Evolutionary conservation across 1,140 invertebrate genomes (phyloP).

Genomic region (Platyscapa corneri): DNA sequence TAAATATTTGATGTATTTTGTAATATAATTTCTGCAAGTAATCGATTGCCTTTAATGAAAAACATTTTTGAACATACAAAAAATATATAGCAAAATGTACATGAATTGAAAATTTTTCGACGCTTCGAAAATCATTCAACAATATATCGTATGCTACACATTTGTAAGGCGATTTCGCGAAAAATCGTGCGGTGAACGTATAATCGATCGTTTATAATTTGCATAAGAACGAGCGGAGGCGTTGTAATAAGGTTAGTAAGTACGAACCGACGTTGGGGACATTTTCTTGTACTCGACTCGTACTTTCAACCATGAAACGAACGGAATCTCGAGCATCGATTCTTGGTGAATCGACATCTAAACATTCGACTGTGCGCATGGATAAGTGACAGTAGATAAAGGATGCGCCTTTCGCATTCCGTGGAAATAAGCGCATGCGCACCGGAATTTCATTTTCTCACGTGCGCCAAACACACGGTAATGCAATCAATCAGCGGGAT

Average conservation of each 20-base stretch:
- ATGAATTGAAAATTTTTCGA: background rate
- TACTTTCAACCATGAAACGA: background rate
- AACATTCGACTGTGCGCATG: background rate
- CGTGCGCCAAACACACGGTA: background rate
- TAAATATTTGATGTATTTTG: no score
- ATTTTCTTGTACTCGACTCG: background rate
- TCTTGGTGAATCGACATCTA: background rate
- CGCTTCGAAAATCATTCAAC: background rate
- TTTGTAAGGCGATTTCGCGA: background rate
- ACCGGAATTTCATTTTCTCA: constrained; percentile 40
- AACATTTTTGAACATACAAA: no score
- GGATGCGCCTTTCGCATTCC: background rate
- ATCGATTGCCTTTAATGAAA: no score
- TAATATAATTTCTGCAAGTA: no score
- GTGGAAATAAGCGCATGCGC: constrained; percentile 6
- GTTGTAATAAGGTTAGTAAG: background rate
- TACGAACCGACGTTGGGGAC: background rate
- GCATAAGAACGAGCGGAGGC: background rate
- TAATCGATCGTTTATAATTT: background rate
- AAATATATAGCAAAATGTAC: no score
- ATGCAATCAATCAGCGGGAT: background rate
- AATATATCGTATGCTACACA: background rate
- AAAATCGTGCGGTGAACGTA: background rate
- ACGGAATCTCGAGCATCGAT: constrained; percentile 2
- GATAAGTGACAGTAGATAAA: background rate